phyloP scores from a whole-genome alignment of 37 sponge, comb jelly and placozoan species.

The Diacarnus erythraeanus region DNA sequence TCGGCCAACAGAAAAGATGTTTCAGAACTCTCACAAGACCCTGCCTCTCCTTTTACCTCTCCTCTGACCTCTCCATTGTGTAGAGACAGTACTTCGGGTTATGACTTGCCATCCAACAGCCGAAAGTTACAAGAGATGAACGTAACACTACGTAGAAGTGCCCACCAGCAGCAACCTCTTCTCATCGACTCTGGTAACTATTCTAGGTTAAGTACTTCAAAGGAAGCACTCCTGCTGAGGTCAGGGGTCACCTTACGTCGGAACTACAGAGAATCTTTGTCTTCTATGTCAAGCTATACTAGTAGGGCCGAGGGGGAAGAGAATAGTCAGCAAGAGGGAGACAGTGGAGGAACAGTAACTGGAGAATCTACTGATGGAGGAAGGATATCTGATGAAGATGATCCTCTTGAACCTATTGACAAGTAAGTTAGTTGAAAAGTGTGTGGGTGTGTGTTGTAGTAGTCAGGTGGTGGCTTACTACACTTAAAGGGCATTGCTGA shows the following conservation, averaged over 20 bases:
- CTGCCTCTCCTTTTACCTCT: neutral
- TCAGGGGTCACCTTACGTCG: slow-evolving; percentile 49
- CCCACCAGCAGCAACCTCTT: neutral
- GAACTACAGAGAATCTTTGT: neutral
- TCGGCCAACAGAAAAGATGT: neutral
- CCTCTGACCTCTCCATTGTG: neutral
- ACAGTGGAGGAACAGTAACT: neutral
- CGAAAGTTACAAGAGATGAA: slow-evolving; percentile 19
- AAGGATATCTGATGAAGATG: slow-evolving; percentile 19
- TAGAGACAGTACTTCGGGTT: neutral
- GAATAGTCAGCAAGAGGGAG: neutral
- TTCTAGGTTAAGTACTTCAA: slow-evolving; percentile 13
- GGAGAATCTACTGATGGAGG: neutral
- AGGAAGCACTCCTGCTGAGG: slow-evolving; percentile 38
- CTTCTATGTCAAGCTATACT: neutral
- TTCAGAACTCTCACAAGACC: neutral
- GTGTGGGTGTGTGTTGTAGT: neutral
- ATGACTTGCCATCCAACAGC: slow-evolving; percentile 38
- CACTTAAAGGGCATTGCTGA: too few species aligned
- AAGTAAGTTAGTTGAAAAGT: slow-evolving; percentile 16
- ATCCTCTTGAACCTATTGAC: slow-evolving; percentile 23
- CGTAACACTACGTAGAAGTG: neutral
- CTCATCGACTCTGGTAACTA: too few species aligned
- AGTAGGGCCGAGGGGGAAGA: neutral
- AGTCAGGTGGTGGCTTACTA: neutral